Evolutionary conservation across 1,140 invertebrate species (phyloP).

Genomic region (Temnothorax curvispinosus): DNA sequence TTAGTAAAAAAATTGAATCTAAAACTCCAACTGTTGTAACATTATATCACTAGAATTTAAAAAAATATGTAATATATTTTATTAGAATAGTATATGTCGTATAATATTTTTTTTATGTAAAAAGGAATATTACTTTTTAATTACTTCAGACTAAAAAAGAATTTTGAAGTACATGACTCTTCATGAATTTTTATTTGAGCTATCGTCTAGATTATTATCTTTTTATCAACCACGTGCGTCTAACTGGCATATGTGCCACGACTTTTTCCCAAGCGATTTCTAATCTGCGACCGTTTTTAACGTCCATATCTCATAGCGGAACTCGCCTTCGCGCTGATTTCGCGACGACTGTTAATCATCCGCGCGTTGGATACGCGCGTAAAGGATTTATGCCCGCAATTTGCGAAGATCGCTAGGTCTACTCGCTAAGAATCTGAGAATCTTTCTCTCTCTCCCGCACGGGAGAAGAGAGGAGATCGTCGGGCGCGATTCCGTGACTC

Average conservation of each 20-base stretch:
- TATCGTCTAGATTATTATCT: neutral
- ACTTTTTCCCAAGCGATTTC: slow-evolving; percentile 16
- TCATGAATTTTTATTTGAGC: neutral
- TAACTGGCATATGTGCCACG: neutral
- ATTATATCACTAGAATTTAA: too few relatives aligned
- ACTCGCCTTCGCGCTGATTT: slow-evolving; percentile 35
- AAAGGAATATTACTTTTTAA: neutral
- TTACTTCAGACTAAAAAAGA: neutral
- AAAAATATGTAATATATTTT: too few relatives aligned
- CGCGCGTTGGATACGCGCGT: slow-evolving; percentile 22
- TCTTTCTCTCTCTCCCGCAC: neutral
- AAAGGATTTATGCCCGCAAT: slow-evolving; percentile 58
- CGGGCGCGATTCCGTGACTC: slow-evolving; percentile 30
- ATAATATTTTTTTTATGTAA: neutral
- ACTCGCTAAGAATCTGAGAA: slow-evolving; percentile 5
- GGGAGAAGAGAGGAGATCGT: slow-evolving; percentile 4
- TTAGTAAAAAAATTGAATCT: neutral
- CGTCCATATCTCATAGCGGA: neutral
- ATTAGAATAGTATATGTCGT: too few relatives aligned
- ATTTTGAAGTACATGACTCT: neutral
- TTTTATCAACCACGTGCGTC: neutral
- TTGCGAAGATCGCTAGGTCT: slow-evolving; percentile 38
- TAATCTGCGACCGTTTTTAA: neutral
- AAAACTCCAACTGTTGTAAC: too few relatives aligned
- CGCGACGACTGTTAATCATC: slow-evolving; percentile 45